Base-by-base conservation (phyloP, 2,797 vertebrate species). In the Crenichthys baileyi region DNA sequence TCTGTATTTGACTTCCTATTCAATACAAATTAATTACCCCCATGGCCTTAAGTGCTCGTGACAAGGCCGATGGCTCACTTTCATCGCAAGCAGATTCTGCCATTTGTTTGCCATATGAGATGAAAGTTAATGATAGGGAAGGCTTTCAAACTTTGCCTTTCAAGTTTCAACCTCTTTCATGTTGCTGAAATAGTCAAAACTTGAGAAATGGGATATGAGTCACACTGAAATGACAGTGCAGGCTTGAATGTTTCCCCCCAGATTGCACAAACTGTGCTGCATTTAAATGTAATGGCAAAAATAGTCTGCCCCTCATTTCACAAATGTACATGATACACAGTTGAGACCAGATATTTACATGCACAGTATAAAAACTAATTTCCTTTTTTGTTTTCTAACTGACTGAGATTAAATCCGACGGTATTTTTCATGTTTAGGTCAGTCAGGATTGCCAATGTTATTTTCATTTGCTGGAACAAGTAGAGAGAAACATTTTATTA, bases 11-110 rank as follows among this genome's bases (percentile, higher is more conserved):
- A 89, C 85, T 89, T 83, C 83, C 81, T 90, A 82, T 80, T 87
- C 87, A 84, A 79, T 75, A 79, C 79, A 91, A 91, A 93, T 92
- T 58, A 92, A 92, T 93, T 92, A 89, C 83, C 84, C 85, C 68
- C 15, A 51, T 88, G 87, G 91, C 89, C 92, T 78, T 86, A 89
- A 93, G 89, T 89, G 82, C 73, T 77, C 51, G 80, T 41, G 83
- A 90, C 87, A 90, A 87, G 83, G 70, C 79, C 81, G 79, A 88
- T 78, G 83, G 83, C 81, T 90, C 67, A 85, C 86, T 92, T 94
- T 92, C 84, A 92, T 89, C 75, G 56, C 73, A 87, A 88, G 89
- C 83, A 85, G 84, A 91, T 90, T 90, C 86, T 46, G 83, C 82
- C 79, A 87, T 90, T 91, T 91, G 83, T 89, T 90, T 90, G 81